A percentile compares a stretch with the other conserved stretches of the same genome.
Evolutionary conservation across 1,140 invertebrate genomes (phyloP).

Genomic region (Archivesica marissinica): DNA sequence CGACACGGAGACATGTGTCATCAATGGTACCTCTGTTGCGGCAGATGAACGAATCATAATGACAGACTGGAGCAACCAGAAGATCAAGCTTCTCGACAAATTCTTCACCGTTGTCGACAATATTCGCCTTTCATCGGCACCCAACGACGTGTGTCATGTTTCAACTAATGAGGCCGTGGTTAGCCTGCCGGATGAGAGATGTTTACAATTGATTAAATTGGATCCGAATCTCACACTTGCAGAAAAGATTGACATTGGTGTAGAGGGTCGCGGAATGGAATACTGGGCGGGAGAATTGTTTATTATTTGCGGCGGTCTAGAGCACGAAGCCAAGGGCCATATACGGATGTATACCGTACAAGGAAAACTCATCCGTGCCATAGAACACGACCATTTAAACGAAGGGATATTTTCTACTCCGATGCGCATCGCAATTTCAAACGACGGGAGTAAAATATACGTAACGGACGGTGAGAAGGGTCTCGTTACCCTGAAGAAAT

Average conservation of each 20-base stretch:
- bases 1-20: slow-evolving; percentile 39
- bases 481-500: slow-evolving; percentile 35
- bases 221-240: slow-evolving; percentile 45
- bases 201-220: slow-evolving; percentile 26
- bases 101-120: slow-evolving; percentile 32
- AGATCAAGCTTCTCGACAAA: slow-evolving; percentile 40
- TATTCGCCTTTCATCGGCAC: slow-evolving; percentile 6
- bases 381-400: slow-evolving; percentile 42
- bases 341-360: slow-evolving; percentile 18
- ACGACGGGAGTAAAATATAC: slow-evolving; percentile 46
- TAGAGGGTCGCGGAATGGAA: slow-evolving; percentile 49
- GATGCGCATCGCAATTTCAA: slow-evolving; percentile 48
- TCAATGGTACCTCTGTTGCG: slow-evolving; percentile 40
- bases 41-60: slow-evolving; percentile 42
- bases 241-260: slow-evolving; percentile 42
- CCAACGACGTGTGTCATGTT: slow-evolving; percentile 46
- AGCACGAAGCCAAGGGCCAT: slow-evolving; percentile 47
- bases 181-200: slow-evolving; percentile 44
- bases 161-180: slow-evolving; percentile 52
- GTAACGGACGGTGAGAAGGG: slow-evolving; percentile 49
- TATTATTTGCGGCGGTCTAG: slow-evolving; percentile 42
- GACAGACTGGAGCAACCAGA: slow-evolving; percentile 44
- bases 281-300: slow-evolving; percentile 53
- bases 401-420: slow-evolving; percentile 43
- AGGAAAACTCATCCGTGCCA: slow-evolving; percentile 41